A percentile compares a stretch with the other conserved stretches of the same genome.
Conservation (phyloP, 2,888 invertebrate genomes). For the Phragmatobia fuliginosa region DNA sequence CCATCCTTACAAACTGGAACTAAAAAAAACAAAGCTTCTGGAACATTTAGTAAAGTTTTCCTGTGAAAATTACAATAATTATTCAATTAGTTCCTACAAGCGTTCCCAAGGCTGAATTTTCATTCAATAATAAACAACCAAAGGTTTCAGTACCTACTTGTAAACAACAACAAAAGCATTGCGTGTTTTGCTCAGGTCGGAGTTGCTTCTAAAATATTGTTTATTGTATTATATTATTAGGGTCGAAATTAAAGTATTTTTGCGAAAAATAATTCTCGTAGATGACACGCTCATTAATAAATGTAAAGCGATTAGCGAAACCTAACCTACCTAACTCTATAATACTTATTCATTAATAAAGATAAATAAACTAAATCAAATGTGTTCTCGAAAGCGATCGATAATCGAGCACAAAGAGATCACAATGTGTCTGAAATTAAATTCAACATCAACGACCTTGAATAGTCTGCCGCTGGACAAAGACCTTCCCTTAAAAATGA, state of each 20-base stretch:
- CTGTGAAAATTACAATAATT: constrained; percentile 45
- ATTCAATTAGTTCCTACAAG: constrained; percentile 49
- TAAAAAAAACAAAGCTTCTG: constrained; percentile 13
- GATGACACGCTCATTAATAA: background rate
- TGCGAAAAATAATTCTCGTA: background rate
- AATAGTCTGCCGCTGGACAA: too few species aligned
- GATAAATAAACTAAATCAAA: too few species aligned
- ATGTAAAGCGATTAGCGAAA: background rate
- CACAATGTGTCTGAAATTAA: too few species aligned
- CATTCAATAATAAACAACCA: constrained; percentile 63
- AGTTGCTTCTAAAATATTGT: constrained; percentile 53
- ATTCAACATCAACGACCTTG: too few species aligned
- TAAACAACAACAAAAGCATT: constrained; percentile 66
- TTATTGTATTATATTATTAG: constrained; percentile 37
- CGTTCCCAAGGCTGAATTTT: constrained; percentile 53
- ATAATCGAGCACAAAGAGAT: too few species aligned
- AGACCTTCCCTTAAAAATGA: too few species aligned
- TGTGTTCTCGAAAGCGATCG: too few species aligned
- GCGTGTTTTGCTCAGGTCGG: constrained; percentile 42
- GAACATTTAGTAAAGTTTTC: constrained; percentile 14
- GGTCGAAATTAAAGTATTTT: constrained; percentile 20
- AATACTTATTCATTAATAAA: too few species aligned
- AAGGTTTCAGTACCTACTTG: constrained; percentile 57
- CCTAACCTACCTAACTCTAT: background rate
- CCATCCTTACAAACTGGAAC: constrained; percentile 8